These are phyloP conservation scores for Euphydryas editha DNA, from an alignment of 2,888 invertebrate genomes.

Conservation along the genomic window DNA sequence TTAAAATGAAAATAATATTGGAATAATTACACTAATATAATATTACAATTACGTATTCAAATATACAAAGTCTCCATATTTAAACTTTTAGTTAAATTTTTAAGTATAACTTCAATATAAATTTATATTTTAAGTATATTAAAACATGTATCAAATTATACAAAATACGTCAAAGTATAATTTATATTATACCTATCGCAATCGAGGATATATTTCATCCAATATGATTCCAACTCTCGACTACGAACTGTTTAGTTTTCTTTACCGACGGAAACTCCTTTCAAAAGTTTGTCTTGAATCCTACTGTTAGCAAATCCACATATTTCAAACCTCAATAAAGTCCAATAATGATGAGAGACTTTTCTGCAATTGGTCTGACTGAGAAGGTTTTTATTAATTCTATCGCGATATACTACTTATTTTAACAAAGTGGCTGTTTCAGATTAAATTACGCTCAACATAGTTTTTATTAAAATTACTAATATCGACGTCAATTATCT, in stretches of 20 bases:
- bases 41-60: background rate
- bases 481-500: too few species aligned
- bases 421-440: too few species aligned
- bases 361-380: conserved; percentile 1
- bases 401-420: background rate
- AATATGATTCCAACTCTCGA: conserved; percentile 23
- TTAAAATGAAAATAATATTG: too few species aligned
- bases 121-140: too few species aligned
- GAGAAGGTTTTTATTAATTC: background rate
- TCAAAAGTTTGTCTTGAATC: conserved; percentile 58
- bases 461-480: too few species aligned
- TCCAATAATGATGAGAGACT: conserved; percentile 58
- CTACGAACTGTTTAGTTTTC: conserved; percentile 45
- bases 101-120: too few species aligned
- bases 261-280: conserved; percentile 58
- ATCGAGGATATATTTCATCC: conserved; percentile 18
- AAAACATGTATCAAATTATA: too few species aligned
- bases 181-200: conserved; percentile 17
- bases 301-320: conserved; percentile 67
- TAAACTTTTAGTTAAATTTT: too few species aligned
- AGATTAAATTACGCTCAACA: too few species aligned
- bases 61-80: background rate
- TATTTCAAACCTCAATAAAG: conserved; percentile 67
- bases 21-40: too few species aligned
- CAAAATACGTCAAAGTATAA: conserved; percentile 2